These are phyloP conservation scores for Oryctes rhinoceros DNA, from an alignment of 1,140 invertebrate species.

Conservation along the genomic window DNA sequence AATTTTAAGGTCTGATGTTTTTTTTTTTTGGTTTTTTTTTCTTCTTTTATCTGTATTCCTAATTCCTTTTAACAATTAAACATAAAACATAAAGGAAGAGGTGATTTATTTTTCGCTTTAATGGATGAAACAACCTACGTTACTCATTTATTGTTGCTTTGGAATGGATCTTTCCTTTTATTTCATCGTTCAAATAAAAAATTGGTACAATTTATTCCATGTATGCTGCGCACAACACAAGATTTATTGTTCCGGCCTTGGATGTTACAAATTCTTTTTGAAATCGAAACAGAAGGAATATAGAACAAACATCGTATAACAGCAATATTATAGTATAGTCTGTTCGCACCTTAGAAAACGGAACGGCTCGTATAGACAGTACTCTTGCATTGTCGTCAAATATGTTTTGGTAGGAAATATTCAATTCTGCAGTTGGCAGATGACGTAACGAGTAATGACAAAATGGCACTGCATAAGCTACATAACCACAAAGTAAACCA, in stretches of 20 bases:
- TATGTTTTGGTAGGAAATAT: too few species aligned
- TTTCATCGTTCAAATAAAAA: conserved; percentile 40
- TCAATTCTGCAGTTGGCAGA: too few species aligned
- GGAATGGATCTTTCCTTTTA: conserved; percentile 11
- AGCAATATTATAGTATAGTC: neutral
- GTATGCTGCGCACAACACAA: neutral
- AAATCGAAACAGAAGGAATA: neutral
- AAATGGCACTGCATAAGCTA: too few species aligned
- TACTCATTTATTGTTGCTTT: too few species aligned
- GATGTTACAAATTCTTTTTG: too few species aligned
- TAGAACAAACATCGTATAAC: conserved; percentile 9
- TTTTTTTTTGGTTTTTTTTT: neutral
- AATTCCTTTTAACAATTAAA: too few species aligned
- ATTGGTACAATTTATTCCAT: conserved; percentile 36
- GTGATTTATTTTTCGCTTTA: conserved; percentile 44
- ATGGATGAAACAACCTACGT: neutral
- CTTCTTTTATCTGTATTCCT: too few species aligned
- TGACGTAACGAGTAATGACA: too few species aligned
- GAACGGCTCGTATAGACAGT: too few species aligned
- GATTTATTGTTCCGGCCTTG: neutral
- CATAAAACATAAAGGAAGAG: conserved; percentile 36
- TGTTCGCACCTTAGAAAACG: too few species aligned
- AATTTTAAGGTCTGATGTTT: neutral
- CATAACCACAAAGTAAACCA: too few species aligned
- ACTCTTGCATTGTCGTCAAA: too few species aligned